These are phyloP conservation scores for Brachyopa scutellaris DNA, from an alignment of 2,888 invertebrate genomes.

Conservation along the genomic window DNA sequence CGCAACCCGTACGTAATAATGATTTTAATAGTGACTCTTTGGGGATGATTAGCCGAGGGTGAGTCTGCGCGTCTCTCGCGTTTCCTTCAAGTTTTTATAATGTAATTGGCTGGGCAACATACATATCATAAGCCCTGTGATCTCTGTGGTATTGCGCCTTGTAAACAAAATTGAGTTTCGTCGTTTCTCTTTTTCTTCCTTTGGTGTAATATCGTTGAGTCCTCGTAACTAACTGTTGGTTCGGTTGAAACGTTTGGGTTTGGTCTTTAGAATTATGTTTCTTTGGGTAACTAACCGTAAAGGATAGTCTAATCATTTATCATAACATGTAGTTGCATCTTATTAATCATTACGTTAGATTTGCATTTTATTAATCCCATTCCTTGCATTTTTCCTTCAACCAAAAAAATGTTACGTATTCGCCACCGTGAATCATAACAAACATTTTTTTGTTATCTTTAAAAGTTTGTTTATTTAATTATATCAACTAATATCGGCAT, in stretches of 20 bases:
- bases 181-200: conserved; percentile 2
- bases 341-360: conserved; percentile 15
- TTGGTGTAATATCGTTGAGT: no score
- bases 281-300: not conserved
- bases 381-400: not conserved
- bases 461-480: no score
- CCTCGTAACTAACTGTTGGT: conserved; percentile 19
- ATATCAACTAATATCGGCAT: no score
- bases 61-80: conserved; percentile 74
- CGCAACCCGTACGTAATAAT: conserved; percentile 83
- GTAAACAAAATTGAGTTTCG: conserved; percentile 27
- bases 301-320: not conserved
- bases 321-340: not conserved
- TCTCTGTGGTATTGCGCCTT: conserved; percentile 48
- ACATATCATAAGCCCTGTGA: conserved; percentile 24
- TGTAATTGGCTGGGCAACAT: conserved; percentile 16
- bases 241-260: not conserved
- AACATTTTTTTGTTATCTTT: no score
- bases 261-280: conserved; percentile 1
- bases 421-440: conserved; percentile 1
- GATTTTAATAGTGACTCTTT: conserved; percentile 74
- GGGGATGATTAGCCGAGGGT: conserved; percentile 80
- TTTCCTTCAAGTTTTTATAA: conserved; percentile 9
- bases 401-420: conserved; percentile 26
- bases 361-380: not conserved